A percentile compares a stretch with the other conserved stretches of the same genome.
Conservation (phyloP, 2,113 vertebrate genomes). For the Gobius niger region DNA sequence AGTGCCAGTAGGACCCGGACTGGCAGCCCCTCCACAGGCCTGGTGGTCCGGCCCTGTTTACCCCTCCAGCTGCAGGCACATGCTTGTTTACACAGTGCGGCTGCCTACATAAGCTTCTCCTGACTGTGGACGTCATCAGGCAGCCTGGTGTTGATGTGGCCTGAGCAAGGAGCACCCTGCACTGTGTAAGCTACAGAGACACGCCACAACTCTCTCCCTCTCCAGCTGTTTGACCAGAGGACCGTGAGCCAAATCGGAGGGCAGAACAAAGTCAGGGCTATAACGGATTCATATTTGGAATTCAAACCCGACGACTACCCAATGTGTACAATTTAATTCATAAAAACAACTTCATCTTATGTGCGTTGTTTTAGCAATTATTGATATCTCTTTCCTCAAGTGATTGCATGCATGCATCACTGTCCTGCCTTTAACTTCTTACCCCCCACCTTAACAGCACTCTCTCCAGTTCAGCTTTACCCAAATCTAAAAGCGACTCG, state of each 20-base stretch:
- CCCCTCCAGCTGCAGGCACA: conserved; percentile 49
- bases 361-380: too few relatives aligned
- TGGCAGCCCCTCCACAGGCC: conserved; percentile 55
- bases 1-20: conserved; percentile 33
- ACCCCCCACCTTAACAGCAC: too few relatives aligned
- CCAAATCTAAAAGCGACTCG: too few relatives aligned
- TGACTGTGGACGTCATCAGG: conserved; percentile 63
- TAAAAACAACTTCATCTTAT: too few relatives aligned
- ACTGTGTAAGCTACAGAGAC: conserved; percentile 28
- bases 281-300: conserved; percentile 38
- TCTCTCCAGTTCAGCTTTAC: too few relatives aligned
- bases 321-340: too few relatives aligned
- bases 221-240: conserved; percentile 54
- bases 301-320: conserved; percentile 9
- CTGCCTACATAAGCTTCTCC: conserved; percentile 61
- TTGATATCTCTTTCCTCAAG: too few relatives aligned
- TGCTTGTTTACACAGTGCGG: conserved; percentile 73
- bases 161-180: conserved; percentile 43
- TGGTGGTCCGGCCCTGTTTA: conserved; percentile 79
- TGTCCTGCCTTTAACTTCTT: too few relatives aligned
- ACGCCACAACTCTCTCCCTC: conserved; percentile 20
- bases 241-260: conserved; percentile 33
- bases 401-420: too few relatives aligned
- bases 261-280: conserved; percentile 29
- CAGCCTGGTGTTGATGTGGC: conserved; percentile 54